Conservation (phyloP, 2,113 vertebrate species). For the Antechinus flavipes region DNA sequence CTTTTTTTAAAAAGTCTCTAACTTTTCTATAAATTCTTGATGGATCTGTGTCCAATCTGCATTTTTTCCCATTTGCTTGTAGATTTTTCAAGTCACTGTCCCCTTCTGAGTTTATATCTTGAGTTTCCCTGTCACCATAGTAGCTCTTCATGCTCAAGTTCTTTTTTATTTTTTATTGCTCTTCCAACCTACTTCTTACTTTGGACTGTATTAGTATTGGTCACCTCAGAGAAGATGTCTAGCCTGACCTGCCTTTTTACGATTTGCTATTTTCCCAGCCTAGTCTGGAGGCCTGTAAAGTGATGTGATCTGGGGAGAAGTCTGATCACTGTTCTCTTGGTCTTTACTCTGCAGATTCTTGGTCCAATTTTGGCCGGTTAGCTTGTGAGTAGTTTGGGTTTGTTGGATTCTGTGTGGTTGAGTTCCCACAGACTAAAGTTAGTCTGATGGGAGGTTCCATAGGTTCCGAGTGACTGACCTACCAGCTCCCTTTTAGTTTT, state of each 20-base stretch:
- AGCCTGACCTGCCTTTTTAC: background rate
- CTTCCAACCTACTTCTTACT: background rate
- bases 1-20: too few species aligned
- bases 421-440: background rate
- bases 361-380: background rate
- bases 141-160: background rate
- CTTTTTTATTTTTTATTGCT: background rate
- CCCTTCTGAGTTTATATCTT: background rate
- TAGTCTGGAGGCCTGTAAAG: background rate
- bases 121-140: background rate
- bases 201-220: background rate
- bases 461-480: background rate
- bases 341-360: background rate
- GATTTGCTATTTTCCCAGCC: background rate
- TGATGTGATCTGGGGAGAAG: background rate
- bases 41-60: too few species aligned
- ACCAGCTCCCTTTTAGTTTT: background rate
- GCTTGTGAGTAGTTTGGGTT: background rate
- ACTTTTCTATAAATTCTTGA: too few species aligned
- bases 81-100: background rate
- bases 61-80: background rate
- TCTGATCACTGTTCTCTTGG: background rate
- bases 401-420: background rate
- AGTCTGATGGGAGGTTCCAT: background rate
- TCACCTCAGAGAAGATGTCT: background rate